These are phyloP conservation scores for Drosophila obscura DNA, from an alignment of 1,140 invertebrate genomes.

Conservation along the genomic window DNA sequence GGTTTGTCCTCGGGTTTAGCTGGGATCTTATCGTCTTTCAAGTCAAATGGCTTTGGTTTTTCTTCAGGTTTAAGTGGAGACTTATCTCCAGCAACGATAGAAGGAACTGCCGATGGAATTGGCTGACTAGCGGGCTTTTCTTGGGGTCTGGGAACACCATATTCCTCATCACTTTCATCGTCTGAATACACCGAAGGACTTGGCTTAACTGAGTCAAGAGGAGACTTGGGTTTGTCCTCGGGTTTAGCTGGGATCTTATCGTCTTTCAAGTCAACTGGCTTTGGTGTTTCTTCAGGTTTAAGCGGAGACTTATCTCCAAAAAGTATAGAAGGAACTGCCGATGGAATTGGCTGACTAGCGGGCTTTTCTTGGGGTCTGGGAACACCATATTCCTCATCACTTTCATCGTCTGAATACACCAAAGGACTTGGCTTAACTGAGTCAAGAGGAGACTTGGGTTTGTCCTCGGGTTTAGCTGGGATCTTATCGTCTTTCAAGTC, in stretches of 20 bases:
- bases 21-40: no score
- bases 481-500: no score
- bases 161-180: slow-evolving; percentile 6
- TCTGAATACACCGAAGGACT: background rate
- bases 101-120: background rate
- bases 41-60: no score
- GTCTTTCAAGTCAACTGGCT: background rate
- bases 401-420: slow-evolving; percentile 9
- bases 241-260: background rate
- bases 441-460: no score
- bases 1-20: no score
- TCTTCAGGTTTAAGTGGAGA: no score
- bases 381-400: slow-evolving; percentile 1
- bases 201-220: slow-evolving; percentile 5
- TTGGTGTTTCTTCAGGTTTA: background rate
- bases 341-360: background rate
- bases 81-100: no score
- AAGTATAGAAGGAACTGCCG: background rate
- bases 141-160: background rate
- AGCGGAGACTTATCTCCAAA: background rate
- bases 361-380: background rate
- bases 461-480: no score
- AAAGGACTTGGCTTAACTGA: background rate
- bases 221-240: slow-evolving; percentile 17
- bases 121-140: background rate